These are phyloP conservation scores for Cossypha heuglini DNA, from an alignment of 2,797 vertebrate species.

Conservation along the genomic window DNA sequence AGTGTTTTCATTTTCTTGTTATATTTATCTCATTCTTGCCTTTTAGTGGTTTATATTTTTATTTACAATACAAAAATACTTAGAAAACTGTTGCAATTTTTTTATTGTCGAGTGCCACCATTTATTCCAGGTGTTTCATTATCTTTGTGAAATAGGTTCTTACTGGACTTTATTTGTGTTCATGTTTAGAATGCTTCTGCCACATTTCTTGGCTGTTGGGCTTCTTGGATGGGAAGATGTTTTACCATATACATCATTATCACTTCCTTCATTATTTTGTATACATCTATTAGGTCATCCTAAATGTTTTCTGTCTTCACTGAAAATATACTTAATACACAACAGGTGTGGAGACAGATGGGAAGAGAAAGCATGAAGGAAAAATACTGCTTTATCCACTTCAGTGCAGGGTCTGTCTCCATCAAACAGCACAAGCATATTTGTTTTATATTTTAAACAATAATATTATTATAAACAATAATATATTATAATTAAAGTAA, in stretches of 20 bases:
- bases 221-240: constrained; percentile 4
- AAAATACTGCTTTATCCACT: neutral
- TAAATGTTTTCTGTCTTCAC: constrained; percentile 29
- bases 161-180: neutral
- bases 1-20: neutral
- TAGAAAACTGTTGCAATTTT: neutral
- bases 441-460: too few species aligned
- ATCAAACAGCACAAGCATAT: neutral
- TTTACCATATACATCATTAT: constrained; percentile 43
- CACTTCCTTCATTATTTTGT: constrained; percentile 49
- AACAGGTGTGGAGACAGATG: constrained; percentile 37
- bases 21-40: neutral
- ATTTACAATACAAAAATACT: neutral
- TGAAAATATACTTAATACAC: constrained; percentile 33
- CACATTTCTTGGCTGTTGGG: neutral
- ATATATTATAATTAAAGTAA: too few species aligned
- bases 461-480: too few species aligned
- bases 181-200: constrained; percentile 4
- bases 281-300: constrained; percentile 38
- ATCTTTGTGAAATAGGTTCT: neutral
- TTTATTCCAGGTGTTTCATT: constrained; percentile 3
- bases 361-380: neutral
- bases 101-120: neutral
- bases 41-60: neutral
- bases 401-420: neutral